Conservation (phyloP, 2,888 invertebrate genomes). For the Watsonalla cultraria region DNA sequence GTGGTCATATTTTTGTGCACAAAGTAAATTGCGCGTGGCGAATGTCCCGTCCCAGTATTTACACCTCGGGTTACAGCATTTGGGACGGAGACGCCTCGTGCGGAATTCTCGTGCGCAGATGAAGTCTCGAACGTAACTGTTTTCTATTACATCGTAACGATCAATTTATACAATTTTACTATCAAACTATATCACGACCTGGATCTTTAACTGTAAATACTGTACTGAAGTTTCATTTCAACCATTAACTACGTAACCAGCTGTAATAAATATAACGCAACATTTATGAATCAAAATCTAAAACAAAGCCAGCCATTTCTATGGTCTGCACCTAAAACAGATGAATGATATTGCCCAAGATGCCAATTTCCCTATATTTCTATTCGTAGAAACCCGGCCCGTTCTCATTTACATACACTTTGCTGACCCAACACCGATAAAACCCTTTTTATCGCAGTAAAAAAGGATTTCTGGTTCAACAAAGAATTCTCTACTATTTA, state of each 20-base stretch:
- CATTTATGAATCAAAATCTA: too few relatives aligned
- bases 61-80: not conserved
- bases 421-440: slow-evolving; percentile 71
- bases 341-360: slow-evolving; percentile 48
- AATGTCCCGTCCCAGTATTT: not conserved
- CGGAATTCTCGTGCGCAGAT: not conserved
- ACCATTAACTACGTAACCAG: too few relatives aligned
- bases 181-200: too few relatives aligned
- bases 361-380: slow-evolving; percentile 57
- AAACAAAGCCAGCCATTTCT: too few relatives aligned
- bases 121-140: not conserved
- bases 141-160: not conserved
- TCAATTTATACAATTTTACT: not conserved
- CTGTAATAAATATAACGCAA: too few relatives aligned
- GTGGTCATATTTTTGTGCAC: not conserved
- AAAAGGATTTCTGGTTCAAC: slow-evolving; percentile 60
- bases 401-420: slow-evolving; percentile 72
- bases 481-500: slow-evolving; percentile 50
- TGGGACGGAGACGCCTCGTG: not conserved
- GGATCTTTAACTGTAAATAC: too few relatives aligned
- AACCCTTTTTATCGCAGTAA: slow-evolving; percentile 66
- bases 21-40: not conserved
- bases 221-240: too few relatives aligned
- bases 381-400: slow-evolving; percentile 45
- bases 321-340: slow-evolving; percentile 7